Base-by-base conservation (phyloP, 2,113 vertebrate genomes). In the Entomyzon cyanotis region DNA sequence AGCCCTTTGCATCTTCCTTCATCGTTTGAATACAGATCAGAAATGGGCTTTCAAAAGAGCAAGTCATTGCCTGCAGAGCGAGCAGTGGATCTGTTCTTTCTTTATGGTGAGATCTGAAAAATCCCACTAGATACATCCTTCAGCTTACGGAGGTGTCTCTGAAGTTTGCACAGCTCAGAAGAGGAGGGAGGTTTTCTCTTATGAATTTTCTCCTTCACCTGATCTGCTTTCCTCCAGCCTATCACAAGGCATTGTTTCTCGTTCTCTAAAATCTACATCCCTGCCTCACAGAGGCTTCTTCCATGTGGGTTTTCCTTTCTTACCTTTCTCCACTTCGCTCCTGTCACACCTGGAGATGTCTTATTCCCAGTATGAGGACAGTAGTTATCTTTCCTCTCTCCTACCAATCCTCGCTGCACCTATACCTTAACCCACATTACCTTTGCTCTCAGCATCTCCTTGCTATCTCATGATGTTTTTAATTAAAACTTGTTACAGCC, bases 21-120 rank as follows among this genome's bases (percentile, higher is more conserved):
- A 0, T 83, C 1, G 4, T 92, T 87, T 92, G 85, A 92, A 68
- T 92, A 50, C 67, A 90, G 80, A 84, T 92, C 90, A 95, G 73
- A 96, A 92, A 65, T 39, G 83, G 88, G 49, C 85, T 92, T 97
- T 88, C 25, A 93, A 89, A 95, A 92, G 94, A 91, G 62, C 77
- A 46, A 63, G 64, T 85, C 71, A 47, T 41, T 84, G 85, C 75
- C 79, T 77, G 71, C 67, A 83, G 91, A 95, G 73, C 23, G 53
- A 94, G 69, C 91, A 46, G 69, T 60, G 64, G 58, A 73, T 95
- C 76, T 89, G 47, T 91, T 90, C 85, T 63, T 93, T 87, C 82
- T 68, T 80, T 81, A 46, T 1, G 12, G 37, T 49, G 58, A 96
- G 90, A 92, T 90, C 79, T 94, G 88, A 93, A 96, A 90, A 90